Percentiles rank a stretch among this genome's conserved stretches.
Conservation (phyloP, 2,797 vertebrate genomes). For the Epinephelus awoara region DNA sequence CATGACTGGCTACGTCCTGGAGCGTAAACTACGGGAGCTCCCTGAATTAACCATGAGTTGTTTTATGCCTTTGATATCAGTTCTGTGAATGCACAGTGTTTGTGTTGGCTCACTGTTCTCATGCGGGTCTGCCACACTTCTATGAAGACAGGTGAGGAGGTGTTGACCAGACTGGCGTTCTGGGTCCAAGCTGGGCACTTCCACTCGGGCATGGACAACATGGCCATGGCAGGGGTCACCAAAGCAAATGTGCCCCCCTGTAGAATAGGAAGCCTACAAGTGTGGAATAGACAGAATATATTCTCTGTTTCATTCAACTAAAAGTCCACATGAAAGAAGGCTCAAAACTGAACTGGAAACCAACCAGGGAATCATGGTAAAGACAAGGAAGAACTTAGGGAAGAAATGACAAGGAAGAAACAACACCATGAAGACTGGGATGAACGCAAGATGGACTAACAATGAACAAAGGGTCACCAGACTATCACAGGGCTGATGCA, state of each 20-base stretch:
- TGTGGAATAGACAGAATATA: neutral
- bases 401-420: no score
- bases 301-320: no score
- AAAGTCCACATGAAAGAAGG: no score
- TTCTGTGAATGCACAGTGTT: neutral
- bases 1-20: neutral
- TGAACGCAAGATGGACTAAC: no score
- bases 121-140: conserved; percentile 94
- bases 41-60: conserved; percentile 34
- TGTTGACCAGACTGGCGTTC: conserved; percentile 90
- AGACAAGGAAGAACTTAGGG: no score
- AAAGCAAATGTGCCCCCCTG: conserved; percentile 94
- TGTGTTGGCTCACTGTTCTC: conserved; percentile 84
- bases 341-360: no score
- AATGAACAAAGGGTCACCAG: no score
- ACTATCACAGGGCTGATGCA: no score
- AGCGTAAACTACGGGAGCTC: neutral
- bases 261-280: conserved; percentile 92
- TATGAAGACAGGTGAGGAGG: conserved; percentile 88
- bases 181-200: conserved; percentile 93
- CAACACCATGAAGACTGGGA: no score
- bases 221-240: conserved; percentile 89
- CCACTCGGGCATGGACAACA: conserved; percentile 92
- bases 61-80: neutral
- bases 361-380: no score